Base-by-base conservation (phyloP, 2,113 vertebrate species). In the Circaetus gallicus region DNA sequence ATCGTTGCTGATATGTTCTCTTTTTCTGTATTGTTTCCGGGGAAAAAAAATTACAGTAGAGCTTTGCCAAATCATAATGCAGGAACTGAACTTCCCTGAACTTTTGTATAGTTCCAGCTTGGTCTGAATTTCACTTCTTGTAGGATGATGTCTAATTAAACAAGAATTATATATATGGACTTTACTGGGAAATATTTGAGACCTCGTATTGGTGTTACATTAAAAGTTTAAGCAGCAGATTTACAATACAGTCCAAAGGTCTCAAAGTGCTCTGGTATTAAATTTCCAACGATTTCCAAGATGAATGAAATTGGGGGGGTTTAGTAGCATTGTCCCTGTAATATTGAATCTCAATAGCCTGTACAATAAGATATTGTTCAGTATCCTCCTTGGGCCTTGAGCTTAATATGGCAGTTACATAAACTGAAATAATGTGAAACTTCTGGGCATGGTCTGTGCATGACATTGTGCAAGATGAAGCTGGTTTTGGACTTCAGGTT, bases 361-460 rank as follows among this genome's bases (percentile, higher is more conserved):
- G 43, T 89, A 91, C 89, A 94, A 87, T 94, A 70, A 89, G 81
- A 87, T 95, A 95, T 87, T 97, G 89, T 97, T 96, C 82, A 69
- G 88, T 94, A 58, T 96, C 82, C 79, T 95, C 67, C 45, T 87
- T 91, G 84, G 94, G 45, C 89, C 66, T 87, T 76, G 66, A 93
- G 86, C 42, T 82, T 94, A 91, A 85, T 88, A 70, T 38, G 50
- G 84, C 71, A 86, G 74, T 96, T 97, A 90, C 62, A 73, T 94
- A 95, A 97, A 90, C 66, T 67, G 81, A 82, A 96, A 96, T 61
- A 93, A 95, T 86, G 49, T 80, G 84, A 89, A 94, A 79, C 58
- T 91, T 93, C 91, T 95, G 72, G 59, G 19, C 77, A 58, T 80
- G 34, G 21, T 71, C 83, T 84, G 16, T 90, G 32, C 62, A 32